These are phyloP conservation scores for Blastobasis adustella DNA, from an alignment of 2,888 invertebrate genomes.

Conservation along the genomic window DNA sequence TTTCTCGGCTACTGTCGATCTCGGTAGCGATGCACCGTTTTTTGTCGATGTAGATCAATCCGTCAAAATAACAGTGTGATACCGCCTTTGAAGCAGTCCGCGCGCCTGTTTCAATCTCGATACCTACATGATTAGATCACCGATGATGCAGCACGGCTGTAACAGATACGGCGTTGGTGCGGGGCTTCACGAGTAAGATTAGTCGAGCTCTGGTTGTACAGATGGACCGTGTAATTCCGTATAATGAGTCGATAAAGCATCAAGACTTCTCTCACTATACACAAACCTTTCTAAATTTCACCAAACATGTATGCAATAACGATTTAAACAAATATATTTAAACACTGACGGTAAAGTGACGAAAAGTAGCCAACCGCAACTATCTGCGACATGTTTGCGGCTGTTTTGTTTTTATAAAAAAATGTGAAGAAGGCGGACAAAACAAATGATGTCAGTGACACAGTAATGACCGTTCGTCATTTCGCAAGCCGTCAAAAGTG, in stretches of 20 bases:
- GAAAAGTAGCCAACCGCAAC: constrained; percentile 35
- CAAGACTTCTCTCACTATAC: background rate
- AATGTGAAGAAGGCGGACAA: constrained; percentile 28
- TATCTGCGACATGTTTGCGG: constrained; percentile 11
- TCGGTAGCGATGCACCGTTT: constrained; percentile 70
- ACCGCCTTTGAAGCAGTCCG: constrained; percentile 72
- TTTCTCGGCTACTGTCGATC: constrained; percentile 74
- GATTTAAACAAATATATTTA: background rate
- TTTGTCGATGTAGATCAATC: constrained; percentile 70
- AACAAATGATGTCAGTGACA: constrained; percentile 63
- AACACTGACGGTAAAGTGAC: constrained; percentile 3
- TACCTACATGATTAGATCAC: constrained; percentile 72
- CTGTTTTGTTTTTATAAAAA: background rate
- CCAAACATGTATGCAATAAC: background rate
- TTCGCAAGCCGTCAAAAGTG: constrained; percentile 49
- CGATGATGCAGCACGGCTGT: constrained; percentile 69
- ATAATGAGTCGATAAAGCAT: background rate
- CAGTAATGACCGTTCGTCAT: constrained; percentile 55
- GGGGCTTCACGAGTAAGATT: constrained; percentile 47
- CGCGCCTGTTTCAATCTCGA: constrained; percentile 71
- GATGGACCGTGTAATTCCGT: no score
- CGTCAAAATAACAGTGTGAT: constrained; percentile 76
- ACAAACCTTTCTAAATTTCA: background rate
- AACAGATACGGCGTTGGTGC: constrained; percentile 65
- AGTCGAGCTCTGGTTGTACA: constrained; percentile 22